Conservation (phyloP, 1,140 invertebrate genomes). For the Eupristina koningsbergeri region DNA sequence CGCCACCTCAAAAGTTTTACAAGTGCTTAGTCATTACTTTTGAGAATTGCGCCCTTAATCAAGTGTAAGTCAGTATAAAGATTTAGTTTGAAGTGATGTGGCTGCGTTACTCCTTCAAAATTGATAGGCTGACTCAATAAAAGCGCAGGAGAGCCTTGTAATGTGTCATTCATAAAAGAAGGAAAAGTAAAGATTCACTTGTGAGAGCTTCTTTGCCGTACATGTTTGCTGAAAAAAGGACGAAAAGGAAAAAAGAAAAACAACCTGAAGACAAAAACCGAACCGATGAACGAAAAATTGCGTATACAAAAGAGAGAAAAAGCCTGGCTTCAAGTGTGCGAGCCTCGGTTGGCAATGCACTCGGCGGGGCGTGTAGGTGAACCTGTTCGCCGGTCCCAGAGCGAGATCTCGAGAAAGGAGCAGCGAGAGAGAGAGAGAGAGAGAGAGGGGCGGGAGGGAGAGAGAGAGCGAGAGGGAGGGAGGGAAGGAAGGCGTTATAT, state of each 20-base stretch:
- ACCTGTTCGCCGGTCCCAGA: conserved; percentile 62
- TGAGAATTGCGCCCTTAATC: background rate
- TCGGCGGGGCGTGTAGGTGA: conserved; percentile 64
- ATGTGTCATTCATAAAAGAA: background rate
- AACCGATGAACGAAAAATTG: background rate
- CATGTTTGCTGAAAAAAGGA: background rate
- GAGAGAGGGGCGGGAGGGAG: conserved; percentile 38
- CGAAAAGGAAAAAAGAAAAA: too few species aligned
- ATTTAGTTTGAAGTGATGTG: background rate
- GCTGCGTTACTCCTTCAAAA: background rate
- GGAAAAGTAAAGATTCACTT: conserved; percentile 5
- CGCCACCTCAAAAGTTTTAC: background rate
- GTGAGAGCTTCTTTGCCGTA: background rate
- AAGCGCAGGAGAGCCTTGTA: background rate
- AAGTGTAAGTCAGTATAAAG: background rate
- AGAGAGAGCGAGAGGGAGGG: conserved; percentile 25
- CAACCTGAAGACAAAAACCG: background rate
- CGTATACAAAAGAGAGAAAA: conserved; percentile 2
- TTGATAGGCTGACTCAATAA: background rate
- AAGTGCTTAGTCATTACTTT: background rate
- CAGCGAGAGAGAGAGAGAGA: conserved; percentile 30
- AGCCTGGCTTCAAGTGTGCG: conserved; percentile 14
- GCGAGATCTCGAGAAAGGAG: conserved; percentile 29
- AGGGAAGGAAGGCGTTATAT: conserved; percentile 51
- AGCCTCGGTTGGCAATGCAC: background rate